These are phyloP conservation scores for Anoura caudifer DNA, from an alignment of 2,113 vertebrate genomes.

Conservation along the genomic window DNA sequence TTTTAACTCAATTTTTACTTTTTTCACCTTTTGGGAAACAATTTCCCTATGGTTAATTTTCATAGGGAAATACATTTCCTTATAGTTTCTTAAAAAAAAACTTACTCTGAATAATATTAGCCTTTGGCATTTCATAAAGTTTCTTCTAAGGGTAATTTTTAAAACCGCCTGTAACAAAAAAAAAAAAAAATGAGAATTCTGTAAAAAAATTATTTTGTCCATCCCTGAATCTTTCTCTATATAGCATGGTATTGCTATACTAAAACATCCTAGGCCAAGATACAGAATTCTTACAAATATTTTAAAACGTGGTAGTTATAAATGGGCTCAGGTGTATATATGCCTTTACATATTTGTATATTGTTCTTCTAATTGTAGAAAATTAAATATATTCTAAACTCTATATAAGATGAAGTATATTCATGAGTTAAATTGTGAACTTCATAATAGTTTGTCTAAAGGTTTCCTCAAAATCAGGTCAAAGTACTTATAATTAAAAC, in stretches of 20 bases:
- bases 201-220: not conserved
- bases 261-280: not conserved
- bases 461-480: not conserved
- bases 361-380: not conserved
- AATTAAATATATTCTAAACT: not conserved
- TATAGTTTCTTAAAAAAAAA: not conserved
- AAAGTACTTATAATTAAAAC: not conserved
- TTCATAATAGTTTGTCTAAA: not conserved
- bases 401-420: not conserved
- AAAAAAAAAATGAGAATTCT: no score
- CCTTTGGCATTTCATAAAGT: not conserved
- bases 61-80: not conserved
- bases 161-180: not conserved
- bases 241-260: not conserved
- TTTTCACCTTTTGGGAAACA: not conserved
- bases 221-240: not conserved
- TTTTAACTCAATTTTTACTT: not conserved
- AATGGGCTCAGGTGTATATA: not conserved
- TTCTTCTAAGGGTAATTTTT: not conserved
- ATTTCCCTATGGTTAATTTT: not conserved
- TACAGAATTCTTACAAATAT: not conserved
- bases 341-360: not conserved
- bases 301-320: not conserved
- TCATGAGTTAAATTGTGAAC: not conserved
- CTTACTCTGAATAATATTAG: not conserved